These are phyloP conservation scores for Nicator chloris DNA, from an alignment of 2,113 vertebrate genomes.

Conservation along the genomic window DNA sequence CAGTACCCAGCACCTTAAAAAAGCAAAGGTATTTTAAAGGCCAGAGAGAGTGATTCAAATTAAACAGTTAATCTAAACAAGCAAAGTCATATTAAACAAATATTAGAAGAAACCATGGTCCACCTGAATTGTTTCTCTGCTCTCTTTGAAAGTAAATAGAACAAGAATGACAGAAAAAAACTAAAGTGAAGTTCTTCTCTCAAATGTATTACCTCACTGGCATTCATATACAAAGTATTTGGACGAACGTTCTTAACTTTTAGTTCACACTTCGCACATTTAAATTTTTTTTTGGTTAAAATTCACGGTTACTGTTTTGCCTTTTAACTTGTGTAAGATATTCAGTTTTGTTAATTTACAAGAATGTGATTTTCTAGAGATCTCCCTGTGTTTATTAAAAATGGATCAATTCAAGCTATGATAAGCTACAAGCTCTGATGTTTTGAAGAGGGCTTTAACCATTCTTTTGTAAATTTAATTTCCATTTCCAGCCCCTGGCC, in stretches of 20 bases:
- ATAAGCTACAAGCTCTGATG: neutral
- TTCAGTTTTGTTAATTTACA: neutral
- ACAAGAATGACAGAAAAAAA: neutral
- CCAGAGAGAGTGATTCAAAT: neutral
- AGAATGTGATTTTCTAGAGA: neutral
- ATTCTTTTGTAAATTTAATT: neutral
- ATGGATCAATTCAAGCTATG: neutral
- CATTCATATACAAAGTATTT: neutral
- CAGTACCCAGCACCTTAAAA: neutral
- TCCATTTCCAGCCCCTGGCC: conserved; percentile 76
- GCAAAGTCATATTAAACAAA: neutral
- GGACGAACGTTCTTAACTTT: neutral
- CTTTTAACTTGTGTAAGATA: neutral
- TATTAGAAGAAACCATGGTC: neutral
- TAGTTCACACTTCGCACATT: neutral
- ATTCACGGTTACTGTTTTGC: neutral
- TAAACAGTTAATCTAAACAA: neutral
- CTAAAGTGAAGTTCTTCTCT: neutral
- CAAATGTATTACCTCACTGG: neutral
- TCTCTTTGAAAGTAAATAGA: neutral
- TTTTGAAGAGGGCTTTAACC: neutral
- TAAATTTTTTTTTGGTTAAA: neutral
- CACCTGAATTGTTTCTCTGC: neutral
- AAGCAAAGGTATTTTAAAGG: neutral
- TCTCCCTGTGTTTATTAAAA: neutral